Percentiles rank a stretch among this genome's conserved stretches.
Conservation (phyloP, 2,888 invertebrate species). For the Sinohyriopsis cumingii region DNA sequence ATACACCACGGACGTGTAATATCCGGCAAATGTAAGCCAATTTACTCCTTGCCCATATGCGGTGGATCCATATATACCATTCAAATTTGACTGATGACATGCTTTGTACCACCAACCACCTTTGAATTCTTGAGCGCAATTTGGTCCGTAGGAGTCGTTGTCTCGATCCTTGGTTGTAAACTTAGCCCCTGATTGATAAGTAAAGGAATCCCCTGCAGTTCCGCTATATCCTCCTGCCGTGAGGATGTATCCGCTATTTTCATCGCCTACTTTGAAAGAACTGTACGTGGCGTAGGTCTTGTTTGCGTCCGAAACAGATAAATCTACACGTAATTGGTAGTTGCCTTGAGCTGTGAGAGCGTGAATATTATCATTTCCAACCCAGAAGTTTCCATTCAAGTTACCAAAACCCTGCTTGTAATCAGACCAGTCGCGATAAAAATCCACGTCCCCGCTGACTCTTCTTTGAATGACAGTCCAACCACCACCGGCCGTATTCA, state of each 20-base stretch:
- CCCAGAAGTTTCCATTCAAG: constrained; percentile 16
- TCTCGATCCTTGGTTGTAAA: constrained; percentile 11
- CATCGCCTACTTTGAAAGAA: constrained; percentile 8
- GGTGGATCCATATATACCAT: background rate
- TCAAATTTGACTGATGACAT: background rate
- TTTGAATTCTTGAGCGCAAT: background rate
- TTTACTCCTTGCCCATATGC: too few species aligned
- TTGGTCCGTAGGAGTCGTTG: background rate
- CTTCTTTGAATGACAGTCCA: constrained; percentile 18
- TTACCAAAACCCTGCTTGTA: constrained; percentile 25
- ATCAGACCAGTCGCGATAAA: constrained; percentile 16
- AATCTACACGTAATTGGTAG: constrained; percentile 15
- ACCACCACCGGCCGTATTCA: constrained; percentile 16
- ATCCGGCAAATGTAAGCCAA: too few species aligned
- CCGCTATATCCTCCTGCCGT: constrained; percentile 16
- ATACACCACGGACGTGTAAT: too few species aligned
- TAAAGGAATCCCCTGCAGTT: constrained; percentile 19
- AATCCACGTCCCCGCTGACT: constrained; percentile 4
- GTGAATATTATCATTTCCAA: constrained; percentile 17
- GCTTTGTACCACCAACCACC: constrained; percentile 1
- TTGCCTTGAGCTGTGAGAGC: constrained; percentile 3
- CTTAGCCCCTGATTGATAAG: constrained; percentile 1
- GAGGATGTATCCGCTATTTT: constrained; percentile 9
- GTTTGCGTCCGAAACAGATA: constrained; percentile 16
- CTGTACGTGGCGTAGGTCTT: constrained; percentile 17